These are phyloP conservation scores for Drosophila planitibia DNA, from an alignment of 2,888 invertebrate genomes.

Conservation along the genomic window DNA sequence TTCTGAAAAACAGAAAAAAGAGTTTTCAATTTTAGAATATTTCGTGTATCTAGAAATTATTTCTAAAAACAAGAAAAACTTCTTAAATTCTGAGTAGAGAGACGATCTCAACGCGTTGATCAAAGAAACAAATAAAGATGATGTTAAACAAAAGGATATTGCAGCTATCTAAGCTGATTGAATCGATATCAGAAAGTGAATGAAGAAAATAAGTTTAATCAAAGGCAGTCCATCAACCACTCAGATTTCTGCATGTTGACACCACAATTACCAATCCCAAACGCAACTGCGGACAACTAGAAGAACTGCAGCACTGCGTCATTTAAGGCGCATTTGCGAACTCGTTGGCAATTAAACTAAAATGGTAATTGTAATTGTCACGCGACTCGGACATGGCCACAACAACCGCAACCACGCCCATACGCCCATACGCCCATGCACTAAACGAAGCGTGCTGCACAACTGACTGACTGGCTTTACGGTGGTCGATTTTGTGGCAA, in stretches of 20 bases:
- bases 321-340: constrained; percentile 40
- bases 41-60: background rate
- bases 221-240: constrained; percentile 37
- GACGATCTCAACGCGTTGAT: no score
- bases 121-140: background rate
- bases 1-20: background rate
- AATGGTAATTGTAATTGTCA: constrained; percentile 66
- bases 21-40: background rate
- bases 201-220: constrained; percentile 10
- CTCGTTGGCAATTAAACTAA: constrained; percentile 67
- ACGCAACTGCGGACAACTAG: constrained; percentile 12
- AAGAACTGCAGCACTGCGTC: constrained; percentile 65
- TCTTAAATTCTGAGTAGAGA: background rate
- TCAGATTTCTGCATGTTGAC: constrained; percentile 46
- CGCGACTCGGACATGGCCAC: constrained; percentile 53
- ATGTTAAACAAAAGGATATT: background rate
- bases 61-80: background rate
- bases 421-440: background rate
- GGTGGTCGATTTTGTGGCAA: constrained; percentile 11
- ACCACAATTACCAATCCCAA: constrained; percentile 55
- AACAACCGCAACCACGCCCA: constrained; percentile 6
- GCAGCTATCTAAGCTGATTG: background rate
- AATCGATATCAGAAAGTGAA: background rate
- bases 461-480: background rate
- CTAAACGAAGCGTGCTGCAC: constrained; percentile 1